Evolutionary conservation across 2,888 invertebrate species (phyloP).

Genomic region (Lymantria dispar): DNA sequence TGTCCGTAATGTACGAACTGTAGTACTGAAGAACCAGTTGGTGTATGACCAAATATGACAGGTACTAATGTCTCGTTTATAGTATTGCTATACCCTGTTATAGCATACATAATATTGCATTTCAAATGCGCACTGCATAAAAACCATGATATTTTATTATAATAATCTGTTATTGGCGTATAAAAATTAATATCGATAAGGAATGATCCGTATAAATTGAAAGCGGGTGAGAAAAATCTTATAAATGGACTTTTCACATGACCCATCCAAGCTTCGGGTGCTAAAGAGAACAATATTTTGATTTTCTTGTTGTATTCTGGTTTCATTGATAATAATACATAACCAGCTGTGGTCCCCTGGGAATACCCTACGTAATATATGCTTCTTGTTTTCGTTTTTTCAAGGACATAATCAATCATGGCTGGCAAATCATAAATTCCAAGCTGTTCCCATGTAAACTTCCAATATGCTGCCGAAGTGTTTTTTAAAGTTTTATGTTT

Average conservation of each 20-base stretch:
- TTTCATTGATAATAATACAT: slow-evolving; percentile 76
- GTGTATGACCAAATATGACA: slow-evolving; percentile 82
- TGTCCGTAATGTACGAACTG: slow-evolving; percentile 72
- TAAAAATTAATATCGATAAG: slow-evolving; percentile 40
- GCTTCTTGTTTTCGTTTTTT: slow-evolving; percentile 67
- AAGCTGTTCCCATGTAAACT: slow-evolving; percentile 87
- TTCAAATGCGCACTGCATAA: slow-evolving; percentile 41
- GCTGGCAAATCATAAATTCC: slow-evolving; percentile 87
- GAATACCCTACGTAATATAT: slow-evolving; percentile 86
- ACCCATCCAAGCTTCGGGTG: slow-evolving; percentile 81
- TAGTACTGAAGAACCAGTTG: slow-evolving; percentile 78
- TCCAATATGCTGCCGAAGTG: slow-evolving; percentile 50
- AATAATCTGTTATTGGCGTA: slow-evolving; percentile 42
- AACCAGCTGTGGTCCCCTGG: slow-evolving; percentile 67
- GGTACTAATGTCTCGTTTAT: slow-evolving; percentile 77
- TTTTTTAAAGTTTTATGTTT: slow-evolving; percentile 22
- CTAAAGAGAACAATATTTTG: slow-evolving; percentile 77
- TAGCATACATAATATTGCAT: slow-evolving; percentile 47
- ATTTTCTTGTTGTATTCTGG: slow-evolving; percentile 83
- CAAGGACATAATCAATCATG: slow-evolving; percentile 84
- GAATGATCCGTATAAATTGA: neutral
- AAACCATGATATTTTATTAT: slow-evolving; percentile 42
- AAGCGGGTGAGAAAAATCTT: slow-evolving; percentile 46
- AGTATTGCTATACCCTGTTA: slow-evolving; percentile 47
- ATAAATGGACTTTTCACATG: slow-evolving; percentile 63